These are phyloP conservation scores for Adelphocoris suturalis DNA, from an alignment of 2,888 invertebrate species.

Conservation along the genomic window DNA sequence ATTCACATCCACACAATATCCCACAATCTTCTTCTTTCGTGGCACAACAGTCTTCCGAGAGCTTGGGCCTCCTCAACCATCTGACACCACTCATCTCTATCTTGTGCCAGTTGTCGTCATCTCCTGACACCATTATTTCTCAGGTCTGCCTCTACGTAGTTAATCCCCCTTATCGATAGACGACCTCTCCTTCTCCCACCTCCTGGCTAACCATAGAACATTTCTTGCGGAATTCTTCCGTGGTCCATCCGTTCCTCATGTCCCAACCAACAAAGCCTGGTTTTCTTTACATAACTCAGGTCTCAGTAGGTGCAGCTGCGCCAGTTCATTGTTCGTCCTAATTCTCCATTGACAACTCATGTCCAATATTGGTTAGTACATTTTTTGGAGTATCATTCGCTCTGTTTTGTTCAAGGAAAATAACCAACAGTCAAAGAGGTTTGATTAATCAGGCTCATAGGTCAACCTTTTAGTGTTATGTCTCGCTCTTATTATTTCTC, in stretches of 20 bases:
- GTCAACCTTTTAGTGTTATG: too few species aligned
- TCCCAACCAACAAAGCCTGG: neutral
- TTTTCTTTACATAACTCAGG: neutral
- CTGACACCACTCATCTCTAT: neutral
- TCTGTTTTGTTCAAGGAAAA: too few species aligned
- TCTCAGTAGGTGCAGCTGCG: neutral
- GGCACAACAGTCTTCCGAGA: neutral
- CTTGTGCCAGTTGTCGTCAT: neutral
- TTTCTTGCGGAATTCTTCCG: neutral
- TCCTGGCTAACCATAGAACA: neutral
- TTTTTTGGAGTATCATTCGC: neutral
- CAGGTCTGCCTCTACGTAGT: neutral
- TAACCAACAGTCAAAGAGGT: too few species aligned
- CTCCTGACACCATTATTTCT: neutral
- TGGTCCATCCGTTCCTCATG: neutral
- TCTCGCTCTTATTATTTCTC: too few species aligned
- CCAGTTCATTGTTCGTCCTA: neutral
- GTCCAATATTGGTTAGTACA: neutral
- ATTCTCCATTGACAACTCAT: conserved; percentile 1
- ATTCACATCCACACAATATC: too few species aligned
- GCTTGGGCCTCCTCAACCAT: neutral
- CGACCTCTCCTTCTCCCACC: conserved; percentile 9
- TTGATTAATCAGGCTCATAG: too few species aligned
- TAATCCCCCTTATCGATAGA: neutral
- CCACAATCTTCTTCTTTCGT: neutral